Conservation (phyloP, 2,797 vertebrate genomes). For the Anniella stebbinsi region DNA sequence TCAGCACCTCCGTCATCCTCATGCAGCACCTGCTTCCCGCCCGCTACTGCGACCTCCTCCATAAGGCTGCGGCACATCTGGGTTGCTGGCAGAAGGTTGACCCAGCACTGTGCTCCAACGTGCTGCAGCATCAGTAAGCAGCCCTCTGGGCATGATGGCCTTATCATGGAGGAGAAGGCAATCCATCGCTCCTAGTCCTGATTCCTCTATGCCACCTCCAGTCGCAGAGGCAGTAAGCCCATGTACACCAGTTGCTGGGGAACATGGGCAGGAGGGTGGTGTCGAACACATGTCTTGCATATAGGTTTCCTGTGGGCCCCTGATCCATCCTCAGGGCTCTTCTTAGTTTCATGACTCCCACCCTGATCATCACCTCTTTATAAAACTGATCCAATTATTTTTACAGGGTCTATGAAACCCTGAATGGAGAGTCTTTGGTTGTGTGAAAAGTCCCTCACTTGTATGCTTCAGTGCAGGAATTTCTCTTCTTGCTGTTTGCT, state of each 20-base stretch:
- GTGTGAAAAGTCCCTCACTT: neutral
- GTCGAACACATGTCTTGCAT: too few species aligned
- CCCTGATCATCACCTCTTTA: neutral
- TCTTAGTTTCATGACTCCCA: too few species aligned
- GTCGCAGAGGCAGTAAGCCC: too few species aligned
- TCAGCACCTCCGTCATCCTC: constrained; percentile 96
- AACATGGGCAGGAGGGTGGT: too few species aligned
- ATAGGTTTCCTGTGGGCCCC: too few species aligned
- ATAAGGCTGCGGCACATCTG: constrained; percentile 96
- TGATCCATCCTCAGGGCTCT: too few species aligned
- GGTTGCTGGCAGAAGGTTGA: constrained; percentile 99
- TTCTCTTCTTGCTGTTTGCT: too few species aligned
- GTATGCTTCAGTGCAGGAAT: too few species aligned
- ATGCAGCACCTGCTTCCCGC: constrained; percentile 95
- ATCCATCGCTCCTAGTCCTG: too few species aligned
- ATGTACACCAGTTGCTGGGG: too few species aligned
- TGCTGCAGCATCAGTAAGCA: constrained; percentile 95
- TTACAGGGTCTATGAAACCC: neutral
- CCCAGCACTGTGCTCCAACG: constrained; percentile 94
- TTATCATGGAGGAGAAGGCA: too few species aligned
- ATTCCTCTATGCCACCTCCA: too few species aligned
- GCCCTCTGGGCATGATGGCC: neutral
- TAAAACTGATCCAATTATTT: neutral
- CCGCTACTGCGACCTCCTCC: constrained; percentile 95
- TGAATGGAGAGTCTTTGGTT: neutral